phyloP scores from a whole-genome alignment of 2,113 vertebrate genomes.

The Eudorcas thomsonii region DNA sequence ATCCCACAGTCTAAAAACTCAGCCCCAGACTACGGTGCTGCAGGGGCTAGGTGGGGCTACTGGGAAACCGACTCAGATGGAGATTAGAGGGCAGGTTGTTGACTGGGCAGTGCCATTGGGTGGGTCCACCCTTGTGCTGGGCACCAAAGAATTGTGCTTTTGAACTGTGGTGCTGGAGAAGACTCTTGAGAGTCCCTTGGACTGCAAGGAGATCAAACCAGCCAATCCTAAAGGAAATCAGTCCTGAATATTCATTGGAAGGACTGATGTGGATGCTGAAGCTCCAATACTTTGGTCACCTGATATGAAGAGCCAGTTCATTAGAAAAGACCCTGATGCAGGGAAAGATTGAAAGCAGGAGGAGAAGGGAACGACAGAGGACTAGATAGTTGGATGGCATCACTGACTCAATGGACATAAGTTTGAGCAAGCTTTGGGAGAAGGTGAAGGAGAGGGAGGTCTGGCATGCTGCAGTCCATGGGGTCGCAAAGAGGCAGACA shows the following conservation, averaged over 20 bases:
- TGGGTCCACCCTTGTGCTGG: neutral
- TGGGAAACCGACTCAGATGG: neutral
- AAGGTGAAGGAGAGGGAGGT: neutral
- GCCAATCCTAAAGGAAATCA: neutral
- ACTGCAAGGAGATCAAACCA: neutral
- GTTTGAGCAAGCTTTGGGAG: neutral
- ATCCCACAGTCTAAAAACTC: neutral
- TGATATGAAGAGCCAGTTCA: neutral
- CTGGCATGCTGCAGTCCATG: neutral
- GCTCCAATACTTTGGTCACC: neutral
- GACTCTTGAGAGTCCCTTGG: neutral
- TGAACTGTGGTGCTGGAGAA: neutral
- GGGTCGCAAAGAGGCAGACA: neutral
- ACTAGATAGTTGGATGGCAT: neutral
- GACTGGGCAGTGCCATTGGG: neutral
- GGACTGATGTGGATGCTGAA: neutral
- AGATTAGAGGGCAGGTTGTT: neutral
- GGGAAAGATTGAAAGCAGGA: neutral
- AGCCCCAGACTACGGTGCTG: fast-evolving
- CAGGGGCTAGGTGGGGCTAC: neutral
- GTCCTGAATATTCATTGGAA: neutral
- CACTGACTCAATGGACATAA: neutral
- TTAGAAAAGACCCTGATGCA: neutral
- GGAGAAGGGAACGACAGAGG: neutral
- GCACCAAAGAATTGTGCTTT: neutral